phyloP scores from a whole-genome alignment of 2,888 invertebrate species.

The Anthophora plumipes region DNA sequence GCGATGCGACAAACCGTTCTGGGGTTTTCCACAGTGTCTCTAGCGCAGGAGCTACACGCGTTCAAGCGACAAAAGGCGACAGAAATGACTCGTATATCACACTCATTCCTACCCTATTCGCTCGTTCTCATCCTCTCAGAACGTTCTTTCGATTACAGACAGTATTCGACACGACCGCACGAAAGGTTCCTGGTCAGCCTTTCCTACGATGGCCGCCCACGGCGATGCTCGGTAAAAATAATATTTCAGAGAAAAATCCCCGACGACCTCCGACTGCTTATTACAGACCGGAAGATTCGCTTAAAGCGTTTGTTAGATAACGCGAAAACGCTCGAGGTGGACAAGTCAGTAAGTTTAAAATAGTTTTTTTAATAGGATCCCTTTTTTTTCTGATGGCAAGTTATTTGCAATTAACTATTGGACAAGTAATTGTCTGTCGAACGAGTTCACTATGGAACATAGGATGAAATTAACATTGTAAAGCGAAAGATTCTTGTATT shows the following conservation, averaged over 20 bases:
- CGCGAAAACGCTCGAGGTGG: not conserved
- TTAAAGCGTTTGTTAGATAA: constrained; percentile 9
- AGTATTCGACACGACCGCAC: constrained; percentile 37
- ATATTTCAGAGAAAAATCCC: constrained; percentile 38
- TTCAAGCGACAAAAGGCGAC: constrained; percentile 46
- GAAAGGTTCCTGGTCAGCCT: constrained; percentile 45
- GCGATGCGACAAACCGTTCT: constrained; percentile 36
- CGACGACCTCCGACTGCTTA: constrained; percentile 30
- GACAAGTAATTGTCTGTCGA: not conserved
- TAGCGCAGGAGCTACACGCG: constrained; percentile 22
- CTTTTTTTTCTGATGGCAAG: not conserved
- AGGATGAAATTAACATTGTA: not conserved
- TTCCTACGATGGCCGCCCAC: constrained; percentile 43
- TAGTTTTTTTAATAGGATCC: not conserved
- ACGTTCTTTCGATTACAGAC: constrained; percentile 38
- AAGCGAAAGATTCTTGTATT: too few species aligned
- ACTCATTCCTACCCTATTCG: constrained; percentile 28
- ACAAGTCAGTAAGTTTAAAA: not conserved
- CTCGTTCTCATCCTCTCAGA: constrained; percentile 22
- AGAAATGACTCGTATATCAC: constrained; percentile 49
- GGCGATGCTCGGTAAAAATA: constrained; percentile 39
- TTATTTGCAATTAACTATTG: not conserved
- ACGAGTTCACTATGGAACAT: not conserved
- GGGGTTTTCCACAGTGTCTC: constrained; percentile 12
- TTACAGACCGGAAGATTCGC: constrained; percentile 47